Evolutionary conservation across 2,797 vertebrate genomes (phyloP).

Genomic region (Cyclopterus lumpus): DNA sequence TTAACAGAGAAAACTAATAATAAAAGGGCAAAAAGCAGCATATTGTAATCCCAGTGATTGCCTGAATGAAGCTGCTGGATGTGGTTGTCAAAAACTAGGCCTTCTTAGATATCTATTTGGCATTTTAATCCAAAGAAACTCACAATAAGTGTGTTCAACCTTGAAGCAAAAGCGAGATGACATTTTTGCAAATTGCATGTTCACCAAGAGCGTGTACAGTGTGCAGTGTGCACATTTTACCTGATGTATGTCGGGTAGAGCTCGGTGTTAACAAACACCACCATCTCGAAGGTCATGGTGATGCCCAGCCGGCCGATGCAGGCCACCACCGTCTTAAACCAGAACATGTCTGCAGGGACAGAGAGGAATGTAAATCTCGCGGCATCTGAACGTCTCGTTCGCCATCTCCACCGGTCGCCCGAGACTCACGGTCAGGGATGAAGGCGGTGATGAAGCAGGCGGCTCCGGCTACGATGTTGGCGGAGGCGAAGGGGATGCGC

Average conservation of each 20-base stretch:
- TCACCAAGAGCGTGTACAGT: not conserved
- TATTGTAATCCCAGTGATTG: not conserved
- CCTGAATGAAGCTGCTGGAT: not conserved
- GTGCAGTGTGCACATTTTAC: constrained; percentile 64
- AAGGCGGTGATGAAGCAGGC: constrained; percentile 91
- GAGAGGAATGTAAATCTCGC: not conserved
- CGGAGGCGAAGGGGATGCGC: constrained; percentile 89
- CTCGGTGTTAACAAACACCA: constrained; percentile 86
- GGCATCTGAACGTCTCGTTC: not conserved
- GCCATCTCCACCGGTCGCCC: not conserved
- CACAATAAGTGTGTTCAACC: not conserved
- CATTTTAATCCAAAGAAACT: not conserved
- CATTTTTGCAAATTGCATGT: not conserved
- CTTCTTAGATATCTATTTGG: not conserved
- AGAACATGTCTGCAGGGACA: constrained; percentile 82
- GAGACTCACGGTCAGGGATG: constrained; percentile 88
- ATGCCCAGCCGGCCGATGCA: constrained; percentile 92
- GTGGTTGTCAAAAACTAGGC: not conserved
- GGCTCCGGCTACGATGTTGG: constrained; percentile 87
- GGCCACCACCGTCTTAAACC: constrained; percentile 89
- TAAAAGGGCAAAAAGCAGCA: not conserved
- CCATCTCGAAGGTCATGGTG: constrained; percentile 94
- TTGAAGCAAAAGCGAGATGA: not conserved
- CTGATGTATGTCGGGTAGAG: constrained; percentile 91
- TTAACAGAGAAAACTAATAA: not conserved